phyloP scores from a whole-genome alignment of 2,797 vertebrate genomes.

The Zalophus californianus region DNA sequence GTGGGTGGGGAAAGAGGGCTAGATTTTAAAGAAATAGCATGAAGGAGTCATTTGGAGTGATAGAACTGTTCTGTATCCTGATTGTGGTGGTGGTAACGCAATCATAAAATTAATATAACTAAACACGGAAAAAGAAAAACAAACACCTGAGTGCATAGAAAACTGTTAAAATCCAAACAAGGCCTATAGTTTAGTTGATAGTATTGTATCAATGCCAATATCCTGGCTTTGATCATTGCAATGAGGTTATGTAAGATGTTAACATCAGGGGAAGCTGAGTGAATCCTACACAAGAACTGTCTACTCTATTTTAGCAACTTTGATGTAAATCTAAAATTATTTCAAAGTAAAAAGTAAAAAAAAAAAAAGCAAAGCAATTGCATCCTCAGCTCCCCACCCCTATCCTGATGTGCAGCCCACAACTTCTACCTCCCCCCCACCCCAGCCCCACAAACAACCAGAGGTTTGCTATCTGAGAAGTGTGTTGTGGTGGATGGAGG shows the following conservation, averaged over 20 bases:
- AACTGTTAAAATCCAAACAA: background rate
- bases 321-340: background rate
- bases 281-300: background rate
- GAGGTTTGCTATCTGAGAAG: background rate
- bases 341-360: background rate
- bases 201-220: background rate
- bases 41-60: background rate
- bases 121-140: background rate
- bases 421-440: background rate
- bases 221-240: background rate
- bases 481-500: background rate
- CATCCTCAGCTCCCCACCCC: background rate
- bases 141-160: background rate
- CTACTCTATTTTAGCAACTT: background rate
- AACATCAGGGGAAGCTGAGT: background rate
- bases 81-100: background rate
- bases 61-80: background rate
- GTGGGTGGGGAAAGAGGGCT: background rate
- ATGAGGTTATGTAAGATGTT: background rate
- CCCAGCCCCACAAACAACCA: background rate
- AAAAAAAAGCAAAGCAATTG: background rate
- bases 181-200: background rate
- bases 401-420: background rate
- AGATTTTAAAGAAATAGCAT: background rate
- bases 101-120: background rate